Evolutionary conservation across 2,797 vertebrate species (phyloP), one percentile per base, ranked within the genome.

Genomic region (Zonotrichia albicollis): DNA sequence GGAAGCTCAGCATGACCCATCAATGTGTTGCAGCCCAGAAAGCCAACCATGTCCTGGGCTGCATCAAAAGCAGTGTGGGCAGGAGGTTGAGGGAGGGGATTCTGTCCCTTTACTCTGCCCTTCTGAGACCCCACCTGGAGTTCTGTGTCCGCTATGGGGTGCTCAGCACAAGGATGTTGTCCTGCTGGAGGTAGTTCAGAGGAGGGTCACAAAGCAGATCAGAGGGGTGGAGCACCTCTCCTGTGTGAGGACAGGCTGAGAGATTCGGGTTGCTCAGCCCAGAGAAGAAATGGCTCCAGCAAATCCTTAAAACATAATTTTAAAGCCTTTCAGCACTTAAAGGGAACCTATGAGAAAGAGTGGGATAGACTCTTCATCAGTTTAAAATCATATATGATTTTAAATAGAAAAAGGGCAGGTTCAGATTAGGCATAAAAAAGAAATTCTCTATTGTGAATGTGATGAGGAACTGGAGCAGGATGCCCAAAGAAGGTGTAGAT

Each of bases 291-390:
- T 30, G n/a, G 32, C 36, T 38, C 32, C 0, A 0, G 26, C 7
- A 4, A 60, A 40, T 36, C 21, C n/a, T 66, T 32, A 42, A 12
- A 65, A 54, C 0, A 0, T 0, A 6, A 4, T 45, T 65, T 25
- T 12, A 54, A 54, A 25, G 32, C 64, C 36, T 70, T 18, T 38
- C 27, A 53, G 30, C 20, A 30, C 29, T 23, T 65, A 65, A 34
- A 65, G 26, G 26, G 7, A 58, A 5, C 22, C 34, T 65, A 4
- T 32, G 40, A 29, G 26, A 34, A 65, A 53, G n/a, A 36, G 0
- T 58, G 34, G 34, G 17, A 60, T 8, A 29, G 43, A 42, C 6
- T 26, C 23, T 34, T 45, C 45, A 26, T 14, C 15, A 53, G 51
- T 30, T 19, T 19, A 53, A 53, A 53, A 53, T 53, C 29, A 53